These are phyloP conservation scores for Sympetrum striolatum DNA, from an alignment of 2,888 invertebrate genomes.

Conservation along the genomic window DNA sequence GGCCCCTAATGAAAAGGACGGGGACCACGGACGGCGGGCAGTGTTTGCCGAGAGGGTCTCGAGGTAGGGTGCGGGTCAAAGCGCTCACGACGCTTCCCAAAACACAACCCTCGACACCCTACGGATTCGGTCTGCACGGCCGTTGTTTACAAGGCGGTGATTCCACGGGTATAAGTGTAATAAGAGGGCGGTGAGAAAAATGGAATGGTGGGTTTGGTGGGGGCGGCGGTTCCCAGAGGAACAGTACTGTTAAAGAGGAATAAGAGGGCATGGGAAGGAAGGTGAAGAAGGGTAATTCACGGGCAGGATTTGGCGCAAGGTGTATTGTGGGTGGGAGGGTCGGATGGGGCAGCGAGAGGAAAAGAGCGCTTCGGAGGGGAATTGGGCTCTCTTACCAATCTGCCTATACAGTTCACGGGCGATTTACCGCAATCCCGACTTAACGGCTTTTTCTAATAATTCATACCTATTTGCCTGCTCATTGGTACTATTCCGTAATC, in stretches of 20 bases:
- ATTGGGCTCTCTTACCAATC: too few species aligned
- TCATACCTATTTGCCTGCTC: too few species aligned
- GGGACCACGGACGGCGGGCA: not conserved
- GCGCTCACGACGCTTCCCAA: not conserved
- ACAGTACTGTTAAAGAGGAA: not conserved
- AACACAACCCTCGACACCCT: not conserved
- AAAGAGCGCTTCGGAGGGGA: too few species aligned
- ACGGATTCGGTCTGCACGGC: not conserved
- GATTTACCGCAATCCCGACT: too few species aligned
- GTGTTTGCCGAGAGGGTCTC: not conserved
- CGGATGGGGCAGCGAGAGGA: too few species aligned
- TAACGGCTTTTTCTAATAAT: too few species aligned
- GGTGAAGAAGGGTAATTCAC: too few species aligned
- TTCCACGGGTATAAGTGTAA: not conserved
- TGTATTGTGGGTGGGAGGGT: too few species aligned
- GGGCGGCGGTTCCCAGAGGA: not conserved
- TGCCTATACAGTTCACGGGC: too few species aligned
- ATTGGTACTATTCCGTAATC: too few species aligned
- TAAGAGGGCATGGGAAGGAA: not conserved
- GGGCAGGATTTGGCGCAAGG: too few species aligned
- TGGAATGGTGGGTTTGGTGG: not conserved
- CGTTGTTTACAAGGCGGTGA: not conserved
- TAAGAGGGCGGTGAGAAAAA: not conserved
- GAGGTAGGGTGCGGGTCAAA: not conserved
- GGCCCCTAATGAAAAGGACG: not conserved